Evolutionary conservation across 2,888 invertebrate species (phyloP).

Genomic region (Oscheius onirici): DNA sequence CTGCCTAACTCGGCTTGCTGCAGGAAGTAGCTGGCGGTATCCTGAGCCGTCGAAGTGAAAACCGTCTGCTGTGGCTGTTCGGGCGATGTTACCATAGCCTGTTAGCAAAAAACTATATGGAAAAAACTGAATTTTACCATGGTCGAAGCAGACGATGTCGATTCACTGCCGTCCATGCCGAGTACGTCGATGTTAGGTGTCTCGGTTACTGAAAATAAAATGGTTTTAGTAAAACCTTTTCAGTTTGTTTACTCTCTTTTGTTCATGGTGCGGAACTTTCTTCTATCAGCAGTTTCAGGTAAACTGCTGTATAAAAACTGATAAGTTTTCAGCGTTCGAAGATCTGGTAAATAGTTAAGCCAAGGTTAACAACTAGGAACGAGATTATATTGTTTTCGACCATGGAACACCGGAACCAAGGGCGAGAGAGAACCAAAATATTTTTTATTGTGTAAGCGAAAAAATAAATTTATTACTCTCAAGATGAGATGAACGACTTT

Average conservation of each 20-base stretch:
- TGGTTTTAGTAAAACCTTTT: neutral
- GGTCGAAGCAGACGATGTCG: conserved; percentile 67
- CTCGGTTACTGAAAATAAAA: conserved; percentile 24
- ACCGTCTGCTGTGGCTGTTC: conserved; percentile 18
- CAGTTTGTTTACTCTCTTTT: neutral
- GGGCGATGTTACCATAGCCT: conserved; percentile 37
- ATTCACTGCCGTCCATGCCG: conserved; percentile 66
- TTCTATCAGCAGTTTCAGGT: conserved; percentile 8
- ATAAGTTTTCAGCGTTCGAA: neutral
- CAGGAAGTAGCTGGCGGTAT: conserved; percentile 21
- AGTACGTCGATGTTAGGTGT: conserved; percentile 57
- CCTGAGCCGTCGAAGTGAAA: conserved; percentile 6
- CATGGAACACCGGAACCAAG: no score
- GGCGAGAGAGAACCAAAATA: no score
- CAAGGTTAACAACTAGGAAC: neutral
- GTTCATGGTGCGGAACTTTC: neutral
- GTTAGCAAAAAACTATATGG: no score
- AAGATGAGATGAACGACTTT: no score
- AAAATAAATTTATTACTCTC: no score
- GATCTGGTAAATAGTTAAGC: neutral
- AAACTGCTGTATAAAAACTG: neutral
- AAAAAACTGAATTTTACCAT: conserved; percentile 60
- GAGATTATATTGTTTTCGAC: no score
- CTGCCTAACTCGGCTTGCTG: conserved; percentile 23
- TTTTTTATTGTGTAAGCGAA: no score